A percentile compares a stretch with the other conserved stretches of the same genome.
These are phyloP conservation scores for Scyliorhinus canicula DNA, from an alignment of 2,797 vertebrate species.

Conservation along the genomic window DNA sequence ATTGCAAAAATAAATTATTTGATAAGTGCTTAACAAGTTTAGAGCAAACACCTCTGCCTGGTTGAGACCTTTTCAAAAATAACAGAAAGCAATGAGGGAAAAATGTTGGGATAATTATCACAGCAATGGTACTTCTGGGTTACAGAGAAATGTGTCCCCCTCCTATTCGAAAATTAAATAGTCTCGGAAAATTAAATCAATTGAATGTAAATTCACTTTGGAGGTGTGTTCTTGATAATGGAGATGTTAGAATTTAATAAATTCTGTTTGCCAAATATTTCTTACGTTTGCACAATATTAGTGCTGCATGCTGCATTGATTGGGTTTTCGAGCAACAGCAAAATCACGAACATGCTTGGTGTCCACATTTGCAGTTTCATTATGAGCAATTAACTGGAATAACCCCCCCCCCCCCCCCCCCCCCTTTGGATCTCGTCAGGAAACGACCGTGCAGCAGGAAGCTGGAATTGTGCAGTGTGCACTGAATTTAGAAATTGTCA, in stretches of 20 bases:
- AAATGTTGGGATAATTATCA: neutral
- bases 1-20: neutral
- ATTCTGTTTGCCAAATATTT: neutral
- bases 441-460: slow-evolving; percentile 16
- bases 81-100: neutral
- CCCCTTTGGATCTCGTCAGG: neutral
- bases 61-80: neutral
- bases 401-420: neutral
- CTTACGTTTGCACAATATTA: too few species aligned
- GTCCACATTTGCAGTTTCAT: neutral
- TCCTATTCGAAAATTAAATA: neutral
- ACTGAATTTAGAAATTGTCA: neutral
- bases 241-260: neutral
- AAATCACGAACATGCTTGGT: neutral
- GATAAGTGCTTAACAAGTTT: neutral
- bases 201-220: neutral
- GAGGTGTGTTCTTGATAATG: neutral
- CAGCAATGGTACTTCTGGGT: neutral
- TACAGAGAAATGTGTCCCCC: neutral
- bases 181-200: neutral
- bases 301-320: neutral
- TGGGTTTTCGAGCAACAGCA: neutral
- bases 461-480: neutral
- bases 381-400: neutral
- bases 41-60: neutral